Percentiles rank a stretch among this genome's conserved stretches.
phyloP scores from a whole-genome alignment of 2,888 invertebrate species.

The Steinernema hermaphroditum region DNA sequence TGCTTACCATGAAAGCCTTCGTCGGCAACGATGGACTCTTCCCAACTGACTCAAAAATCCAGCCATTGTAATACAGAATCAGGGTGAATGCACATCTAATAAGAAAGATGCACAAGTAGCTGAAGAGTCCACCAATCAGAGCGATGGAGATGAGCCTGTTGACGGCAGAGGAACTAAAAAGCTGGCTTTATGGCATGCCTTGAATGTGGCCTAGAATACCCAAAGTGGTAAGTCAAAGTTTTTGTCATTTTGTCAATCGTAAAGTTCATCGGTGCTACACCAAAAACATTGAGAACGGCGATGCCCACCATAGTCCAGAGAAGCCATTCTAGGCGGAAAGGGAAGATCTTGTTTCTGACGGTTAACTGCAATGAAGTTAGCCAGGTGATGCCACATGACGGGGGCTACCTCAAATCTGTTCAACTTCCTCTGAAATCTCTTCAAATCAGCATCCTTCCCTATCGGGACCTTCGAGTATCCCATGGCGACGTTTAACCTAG shows the following conservation, averaged over 20 bases:
- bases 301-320: conserved; percentile 28
- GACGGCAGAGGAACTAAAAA: not conserved
- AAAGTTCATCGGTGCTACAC: conserved; percentile 27
- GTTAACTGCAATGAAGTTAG: conserved; percentile 25
- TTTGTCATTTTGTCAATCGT: conserved; percentile 10
- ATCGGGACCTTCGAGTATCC: conserved; percentile 31
- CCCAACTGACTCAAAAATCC: conserved; percentile 56
- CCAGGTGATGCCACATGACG: too few species aligned
- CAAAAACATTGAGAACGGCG: conserved; percentile 31
- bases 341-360: conserved; percentile 36
- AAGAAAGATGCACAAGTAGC: conserved; percentile 1
- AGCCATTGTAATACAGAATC: conserved; percentile 46
- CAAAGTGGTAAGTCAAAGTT: conserved; percentile 2
- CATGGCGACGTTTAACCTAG: not conserved
- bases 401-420: conserved; percentile 21
- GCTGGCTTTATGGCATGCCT: not conserved
- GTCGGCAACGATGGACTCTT: conserved; percentile 51
- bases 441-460: conserved; percentile 20
- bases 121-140: conserved; percentile 26
- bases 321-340: conserved; percentile 35
- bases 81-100: conserved; percentile 30
- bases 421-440: conserved; percentile 24
- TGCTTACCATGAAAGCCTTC: conserved; percentile 51
- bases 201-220: not conserved
- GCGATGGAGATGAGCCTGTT: conserved; percentile 19